Base-by-base conservation (phyloP, 2,113 vertebrate species). In the Electrona antarctica region DNA sequence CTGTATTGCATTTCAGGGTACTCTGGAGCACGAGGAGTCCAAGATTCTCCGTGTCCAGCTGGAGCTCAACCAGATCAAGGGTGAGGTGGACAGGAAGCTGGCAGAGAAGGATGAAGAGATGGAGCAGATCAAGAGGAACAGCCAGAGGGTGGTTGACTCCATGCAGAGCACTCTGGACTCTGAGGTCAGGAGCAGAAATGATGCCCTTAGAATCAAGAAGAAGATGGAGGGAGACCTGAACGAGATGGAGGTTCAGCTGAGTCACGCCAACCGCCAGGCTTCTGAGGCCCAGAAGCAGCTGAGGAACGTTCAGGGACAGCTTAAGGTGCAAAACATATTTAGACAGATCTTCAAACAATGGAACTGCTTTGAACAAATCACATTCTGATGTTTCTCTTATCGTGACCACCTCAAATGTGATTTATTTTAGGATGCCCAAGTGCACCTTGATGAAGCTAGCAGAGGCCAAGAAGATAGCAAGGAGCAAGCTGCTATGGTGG, bases 51-150 rank as follows among this genome's bases (percentile, higher is more conserved):
- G 33, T 41, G 33, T 41, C 3, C 95, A 94, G 77, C 91, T 92
- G 14, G 95, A 98, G 83, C 65, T 96, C 68, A 94, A 92, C 8
- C 94, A 96, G 63, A 78, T 97, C 28, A 98, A 96, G 72, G 78
- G 94, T 68, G 95, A 97, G 78, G 85, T 96, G 3, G 94, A 93
- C 46, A 93, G 94, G 54, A 96, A 95, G 82, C 77, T 95, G 0
- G 86, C 92, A 0, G 95, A 97, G 85, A 96, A 97, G 77, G 95
- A 96, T 7, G 94, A 97, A 41, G 95, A 97, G 89, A 93, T 95
- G 0, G 92, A 92, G 68, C 94, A 96, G 84, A 83, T 96, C 75
- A 96, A 95, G 88, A 94, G 93, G 85, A 96, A 95, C 83, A 90
- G 94, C 28, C 93, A 96, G 86, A 93, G 88, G 52, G 85, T 92